These are phyloP conservation scores for Halictus ligatus DNA, from an alignment of 2,888 invertebrate species.

Conservation along the genomic window DNA sequence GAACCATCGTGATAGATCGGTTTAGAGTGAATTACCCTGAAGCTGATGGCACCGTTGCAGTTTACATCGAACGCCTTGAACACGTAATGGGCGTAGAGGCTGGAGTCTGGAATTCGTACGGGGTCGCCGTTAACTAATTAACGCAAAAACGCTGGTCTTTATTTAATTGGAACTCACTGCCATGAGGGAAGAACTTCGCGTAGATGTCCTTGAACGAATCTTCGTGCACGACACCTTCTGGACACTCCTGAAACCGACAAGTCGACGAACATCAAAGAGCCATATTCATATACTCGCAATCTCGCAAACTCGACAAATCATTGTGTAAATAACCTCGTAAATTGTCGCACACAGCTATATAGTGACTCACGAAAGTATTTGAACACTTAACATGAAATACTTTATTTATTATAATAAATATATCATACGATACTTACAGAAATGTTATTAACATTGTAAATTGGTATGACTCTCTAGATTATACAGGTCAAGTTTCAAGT, in stretches of 20 bases:
- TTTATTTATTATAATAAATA: no score
- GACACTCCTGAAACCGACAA: conserved; percentile 92
- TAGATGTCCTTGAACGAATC: conserved; percentile 99
- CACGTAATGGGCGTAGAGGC: conserved; percentile 98
- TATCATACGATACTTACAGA: no score
- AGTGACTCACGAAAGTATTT: no score
- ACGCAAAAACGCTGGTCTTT: conserved; percentile 61
- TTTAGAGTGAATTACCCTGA: conserved; percentile 91
- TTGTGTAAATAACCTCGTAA: background rate
- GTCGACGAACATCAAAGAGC: background rate
- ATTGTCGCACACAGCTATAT: background rate
- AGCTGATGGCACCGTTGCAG: conserved; percentile 98
- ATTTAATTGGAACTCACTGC: conserved; percentile 91
- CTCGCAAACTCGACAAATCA: background rate
- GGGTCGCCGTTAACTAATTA: conserved; percentile 66
- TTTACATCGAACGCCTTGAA: conserved; percentile 99
- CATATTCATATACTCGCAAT: no score
- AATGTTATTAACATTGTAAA: no score
- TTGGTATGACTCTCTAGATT: no score
- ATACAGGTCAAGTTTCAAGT: no score
- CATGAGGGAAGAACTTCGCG: conserved; percentile 99
- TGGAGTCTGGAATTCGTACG: conserved; percentile 90
- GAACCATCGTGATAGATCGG: background rate
- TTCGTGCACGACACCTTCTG: conserved; percentile 98
- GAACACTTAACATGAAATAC: no score